Evolutionary conservation across 1,140 invertebrate species (phyloP).

Genomic region (Cotesia glomerata): DNA sequence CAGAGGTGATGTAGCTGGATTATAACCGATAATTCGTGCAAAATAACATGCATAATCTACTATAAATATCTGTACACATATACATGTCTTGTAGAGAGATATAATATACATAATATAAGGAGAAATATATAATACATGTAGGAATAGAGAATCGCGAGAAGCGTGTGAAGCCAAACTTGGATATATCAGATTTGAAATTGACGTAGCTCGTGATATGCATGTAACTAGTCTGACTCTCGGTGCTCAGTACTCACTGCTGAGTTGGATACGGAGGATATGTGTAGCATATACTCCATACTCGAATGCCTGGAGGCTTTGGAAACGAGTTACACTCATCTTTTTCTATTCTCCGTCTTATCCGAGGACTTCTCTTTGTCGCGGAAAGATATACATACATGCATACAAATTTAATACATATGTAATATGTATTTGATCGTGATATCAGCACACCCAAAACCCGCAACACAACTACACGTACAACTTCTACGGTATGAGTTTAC

Average conservation of each 20-base stretch:
- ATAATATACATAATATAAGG: no score
- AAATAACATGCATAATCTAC: no score
- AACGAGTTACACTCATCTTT: slow-evolving; percentile 13
- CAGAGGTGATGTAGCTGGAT: no score
- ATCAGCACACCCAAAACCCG: not conserved
- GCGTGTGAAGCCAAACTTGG: not conserved
- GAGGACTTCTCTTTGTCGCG: not conserved
- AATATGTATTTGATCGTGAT: not conserved
- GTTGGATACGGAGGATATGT: not conserved
- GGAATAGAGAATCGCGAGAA: no score
- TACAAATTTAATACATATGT: not conserved
- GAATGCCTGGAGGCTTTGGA: slow-evolving; percentile 18
- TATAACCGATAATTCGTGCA: no score
- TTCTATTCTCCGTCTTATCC: not conserved
- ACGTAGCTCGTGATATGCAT: slow-evolving; percentile 22
- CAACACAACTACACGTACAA: not conserved
- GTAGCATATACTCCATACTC: not conserved
- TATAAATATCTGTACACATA: no score
- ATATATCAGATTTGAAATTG: slow-evolving; percentile 21
- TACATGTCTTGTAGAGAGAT: no score
- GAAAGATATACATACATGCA: not conserved
- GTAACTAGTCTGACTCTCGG: slow-evolving; percentile 9
- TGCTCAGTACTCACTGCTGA: not conserved
- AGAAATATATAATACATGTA: no score
- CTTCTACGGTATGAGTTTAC: no score